Conservation (phyloP, 1,140 invertebrate genomes). For the Aethina tumida region DNA sequence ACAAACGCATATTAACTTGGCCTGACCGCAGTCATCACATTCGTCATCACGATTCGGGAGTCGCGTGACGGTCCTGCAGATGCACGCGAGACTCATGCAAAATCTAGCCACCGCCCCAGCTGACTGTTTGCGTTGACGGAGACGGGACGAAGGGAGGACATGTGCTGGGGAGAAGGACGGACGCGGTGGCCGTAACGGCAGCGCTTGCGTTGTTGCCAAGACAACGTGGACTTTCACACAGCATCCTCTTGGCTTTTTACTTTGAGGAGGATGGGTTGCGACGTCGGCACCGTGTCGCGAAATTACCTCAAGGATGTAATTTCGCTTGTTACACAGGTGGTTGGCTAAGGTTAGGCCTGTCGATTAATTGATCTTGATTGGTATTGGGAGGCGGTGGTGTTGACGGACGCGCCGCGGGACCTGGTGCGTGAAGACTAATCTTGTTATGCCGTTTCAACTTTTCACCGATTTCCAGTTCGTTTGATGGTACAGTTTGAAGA, state of each 20-base stretch:
- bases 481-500: too few species aligned
- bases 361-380: too few species aligned
- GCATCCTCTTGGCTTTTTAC: slow-evolving; percentile 16
- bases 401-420: not conserved
- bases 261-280: too few species aligned
- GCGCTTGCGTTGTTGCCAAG: slow-evolving; percentile 25
- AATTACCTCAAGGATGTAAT: too few species aligned
- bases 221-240: slow-evolving; percentile 17
- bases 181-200: slow-evolving; percentile 6
- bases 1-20: slow-evolving; percentile 6
- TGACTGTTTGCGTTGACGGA: slow-evolving; percentile 14
- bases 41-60: slow-evolving; percentile 3
- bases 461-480: not conserved
- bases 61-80: slow-evolving; percentile 2
- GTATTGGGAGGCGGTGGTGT: too few species aligned
- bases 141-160: slow-evolving; percentile 5
- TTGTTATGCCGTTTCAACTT: not conserved
- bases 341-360: too few species aligned
- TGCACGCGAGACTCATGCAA: slow-evolving; percentile 7
- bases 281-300: too few species aligned
- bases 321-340: too few species aligned
- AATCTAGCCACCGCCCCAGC: slow-evolving; percentile 25
- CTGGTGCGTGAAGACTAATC: not conserved
- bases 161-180: slow-evolving; percentile 11
- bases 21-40: not conserved